Evolutionary conservation across 1,140 invertebrate genomes (phyloP), one percentile per base, ranked within the genome.

Genomic region (Brachionus paranguensis): DNA sequence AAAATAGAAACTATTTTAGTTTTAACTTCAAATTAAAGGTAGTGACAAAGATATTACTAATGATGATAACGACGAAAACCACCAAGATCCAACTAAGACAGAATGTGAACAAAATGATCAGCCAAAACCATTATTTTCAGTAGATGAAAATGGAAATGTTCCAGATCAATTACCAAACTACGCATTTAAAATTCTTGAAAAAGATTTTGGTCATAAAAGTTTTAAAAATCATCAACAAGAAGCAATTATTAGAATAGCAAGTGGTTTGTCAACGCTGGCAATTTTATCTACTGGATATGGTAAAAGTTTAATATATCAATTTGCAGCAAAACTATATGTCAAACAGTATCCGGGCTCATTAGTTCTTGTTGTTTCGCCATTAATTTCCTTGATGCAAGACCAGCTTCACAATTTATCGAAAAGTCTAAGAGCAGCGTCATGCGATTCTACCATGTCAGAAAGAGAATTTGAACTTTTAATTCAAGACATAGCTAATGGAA

Each of bases 351-450:
- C 55, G n/a, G 50, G 50, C 20, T 43, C 78, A 14, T 87, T 93
- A 47, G 91, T 93, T 7, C 88, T 94, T 84, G 92, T 94, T 33
- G 91, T 94, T 83, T 93, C 92, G 43, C 93, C 93, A 20, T 87
- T 94, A 10, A 89, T 94, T 84, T 93, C 93, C 24, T 87, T 94
- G 10, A 94, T 94, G 86, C 91, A 92, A 14, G 91, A 92, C 87
- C 91, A 92, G 85, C 85, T 91, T 11, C 86, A 60, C 37, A 79
- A 87, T 33, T 87, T 89, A 85, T 84, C 91, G 86, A 92, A 90
- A 86, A 88, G 88, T 20, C 83, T 90, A 55, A 93, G 93, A 86
- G 94, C 97, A 85, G 87, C 87, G 84, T 94, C 94, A 24, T 93
- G 94, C 86, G 94, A 95, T 37, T 68, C 55, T 7, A 72, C 53